Evolutionary conservation across 2,113 vertebrate species (phyloP).

Genomic region (Bubalus kerabau): DNA sequence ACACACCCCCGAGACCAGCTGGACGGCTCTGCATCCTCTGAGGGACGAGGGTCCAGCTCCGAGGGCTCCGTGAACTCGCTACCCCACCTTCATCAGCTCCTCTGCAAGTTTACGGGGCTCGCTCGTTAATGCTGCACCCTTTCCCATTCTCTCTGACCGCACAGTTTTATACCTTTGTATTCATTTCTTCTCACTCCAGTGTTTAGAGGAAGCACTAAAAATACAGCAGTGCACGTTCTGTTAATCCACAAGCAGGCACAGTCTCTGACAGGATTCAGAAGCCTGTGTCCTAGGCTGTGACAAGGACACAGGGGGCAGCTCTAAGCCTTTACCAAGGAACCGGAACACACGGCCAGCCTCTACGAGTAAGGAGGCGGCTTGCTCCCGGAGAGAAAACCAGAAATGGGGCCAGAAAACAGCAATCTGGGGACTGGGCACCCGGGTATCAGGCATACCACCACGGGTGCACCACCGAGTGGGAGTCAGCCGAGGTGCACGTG

Average conservation of each 20-base stretch:
- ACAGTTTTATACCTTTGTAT: no score
- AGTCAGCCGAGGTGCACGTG: no score
- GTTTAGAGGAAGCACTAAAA: neutral
- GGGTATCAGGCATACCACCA: neutral
- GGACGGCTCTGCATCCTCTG: fast-evolving
- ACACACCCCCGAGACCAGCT: fast-evolving
- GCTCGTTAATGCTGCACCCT: neutral
- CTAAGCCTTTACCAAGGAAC: no score
- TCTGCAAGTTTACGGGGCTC: neutral
- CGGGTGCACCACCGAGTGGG: fast-evolving
- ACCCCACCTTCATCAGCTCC: neutral
- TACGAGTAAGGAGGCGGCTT: neutral
- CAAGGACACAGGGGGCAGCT: neutral
- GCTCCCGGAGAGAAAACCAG: neutral
- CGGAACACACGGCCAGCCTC: neutral
- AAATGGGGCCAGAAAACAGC: neutral
- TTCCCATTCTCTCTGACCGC: neutral
- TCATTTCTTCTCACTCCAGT: no score
- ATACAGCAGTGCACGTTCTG: no score
- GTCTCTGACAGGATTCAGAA: neutral
- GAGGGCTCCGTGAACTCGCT: fast-evolving
- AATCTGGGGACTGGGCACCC: neutral
- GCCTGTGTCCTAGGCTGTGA: neutral
- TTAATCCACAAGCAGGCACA: neutral
- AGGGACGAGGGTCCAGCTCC: neutral